Evolutionary conservation across 2,888 invertebrate genomes (phyloP).

Genomic region (Glaucopsyche alexis): DNA sequence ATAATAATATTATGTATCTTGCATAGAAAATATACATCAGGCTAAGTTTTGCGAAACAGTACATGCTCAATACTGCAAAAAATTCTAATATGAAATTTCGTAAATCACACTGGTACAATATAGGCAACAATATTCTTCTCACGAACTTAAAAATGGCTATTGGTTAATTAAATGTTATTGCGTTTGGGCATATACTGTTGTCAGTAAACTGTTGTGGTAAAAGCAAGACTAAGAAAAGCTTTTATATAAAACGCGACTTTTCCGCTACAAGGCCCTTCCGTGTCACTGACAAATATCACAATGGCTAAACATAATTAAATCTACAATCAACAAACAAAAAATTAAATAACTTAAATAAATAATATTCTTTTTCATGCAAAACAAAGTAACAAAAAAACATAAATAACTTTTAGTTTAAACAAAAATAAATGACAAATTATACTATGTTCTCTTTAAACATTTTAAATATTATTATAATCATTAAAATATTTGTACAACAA

Average conservation of each 20-base stretch:
- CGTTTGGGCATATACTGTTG: not conserved
- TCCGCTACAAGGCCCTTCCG: not conserved
- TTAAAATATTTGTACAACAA: constrained; percentile 28
- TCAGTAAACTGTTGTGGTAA: not conserved
- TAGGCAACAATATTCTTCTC: not conserved
- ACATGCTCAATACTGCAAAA: not conserved
- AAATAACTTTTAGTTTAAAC: constrained; percentile 30
- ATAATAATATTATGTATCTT: not conserved
- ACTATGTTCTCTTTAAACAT: constrained; percentile 33
- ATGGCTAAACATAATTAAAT: constrained; percentile 42
- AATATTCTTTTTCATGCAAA: constrained; percentile 8
- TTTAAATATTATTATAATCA: too few relatives aligned
- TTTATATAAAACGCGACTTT: constrained; percentile 2
- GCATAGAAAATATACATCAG: not conserved
- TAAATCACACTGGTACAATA: not conserved
- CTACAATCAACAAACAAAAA: constrained; percentile 20
- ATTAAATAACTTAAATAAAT: constrained; percentile 21
- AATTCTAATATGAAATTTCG: not conserved
- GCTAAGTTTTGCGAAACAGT: not conserved
- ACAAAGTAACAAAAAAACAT: constrained; percentile 23
- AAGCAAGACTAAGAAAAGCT: not conserved
- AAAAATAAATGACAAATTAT: constrained; percentile 36
- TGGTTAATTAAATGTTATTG: not conserved
- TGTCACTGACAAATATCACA: constrained; percentile 37
- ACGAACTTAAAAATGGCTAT: not conserved